A percentile compares a stretch with the other conserved stretches of the same genome.
phyloP scores from a whole-genome alignment of 2,113 vertebrate species.

The Piprites chloris region DNA sequence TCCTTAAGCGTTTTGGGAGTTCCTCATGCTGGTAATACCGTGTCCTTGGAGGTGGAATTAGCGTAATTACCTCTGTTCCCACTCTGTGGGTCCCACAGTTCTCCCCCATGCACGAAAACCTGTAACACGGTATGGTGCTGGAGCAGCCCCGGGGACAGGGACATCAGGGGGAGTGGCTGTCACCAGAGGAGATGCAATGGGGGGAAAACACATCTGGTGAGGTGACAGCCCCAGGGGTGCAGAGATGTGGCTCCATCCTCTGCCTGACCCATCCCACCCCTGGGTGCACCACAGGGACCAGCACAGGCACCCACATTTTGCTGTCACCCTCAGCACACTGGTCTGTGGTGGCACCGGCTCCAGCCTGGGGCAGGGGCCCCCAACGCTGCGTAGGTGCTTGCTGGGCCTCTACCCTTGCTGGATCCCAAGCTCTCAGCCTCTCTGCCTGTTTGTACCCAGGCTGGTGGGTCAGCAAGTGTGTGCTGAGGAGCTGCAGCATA shows the following conservation, averaged over 20 bases:
- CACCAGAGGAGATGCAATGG: not conserved
- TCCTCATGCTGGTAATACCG: not conserved
- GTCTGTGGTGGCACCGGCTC: not conserved
- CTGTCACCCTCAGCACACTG: rapidly evolving
- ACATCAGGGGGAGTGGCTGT: rapidly evolving
- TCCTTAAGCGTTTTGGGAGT: rapidly evolving
- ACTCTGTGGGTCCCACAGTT: not conserved
- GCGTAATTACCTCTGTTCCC: not conserved
- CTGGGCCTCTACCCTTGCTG: not conserved
- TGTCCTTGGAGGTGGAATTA: rapidly evolving
- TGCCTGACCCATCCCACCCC: not conserved
- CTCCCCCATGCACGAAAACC: not conserved
- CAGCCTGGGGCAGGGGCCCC: not conserved
- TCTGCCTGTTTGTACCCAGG: not conserved
- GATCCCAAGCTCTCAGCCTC: not conserved
- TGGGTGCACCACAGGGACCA: not conserved
- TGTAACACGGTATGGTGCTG: not conserved
- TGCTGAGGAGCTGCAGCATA: not conserved
- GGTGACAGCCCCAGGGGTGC: rapidly evolving
- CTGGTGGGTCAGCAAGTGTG: not conserved
- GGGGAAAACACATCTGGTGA: not conserved
- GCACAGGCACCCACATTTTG: not conserved
- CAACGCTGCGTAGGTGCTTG: not conserved
- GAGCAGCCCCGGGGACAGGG: not conserved
- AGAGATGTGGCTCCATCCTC: not conserved